Conservation (phyloP, 2,888 invertebrate species). For the Aphidoletes aphidimyza region DNA sequence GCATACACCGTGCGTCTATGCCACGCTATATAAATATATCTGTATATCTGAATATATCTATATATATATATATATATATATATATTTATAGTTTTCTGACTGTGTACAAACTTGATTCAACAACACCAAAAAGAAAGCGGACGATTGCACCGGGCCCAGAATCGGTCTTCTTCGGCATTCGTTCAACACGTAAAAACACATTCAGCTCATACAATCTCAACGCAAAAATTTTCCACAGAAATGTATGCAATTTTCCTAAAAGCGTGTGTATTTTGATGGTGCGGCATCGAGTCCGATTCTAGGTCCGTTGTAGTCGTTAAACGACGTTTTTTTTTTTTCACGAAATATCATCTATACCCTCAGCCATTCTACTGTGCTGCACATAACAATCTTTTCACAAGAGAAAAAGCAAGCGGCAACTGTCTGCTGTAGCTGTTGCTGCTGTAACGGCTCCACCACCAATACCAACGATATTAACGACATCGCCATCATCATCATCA, state of each 20-base stretch:
- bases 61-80: background rate
- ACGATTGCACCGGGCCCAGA: background rate
- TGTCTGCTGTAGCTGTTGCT: conserved; percentile 32
- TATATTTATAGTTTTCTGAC: conserved; percentile 32
- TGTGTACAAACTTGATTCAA: conserved; percentile 39
- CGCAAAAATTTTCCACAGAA: background rate
- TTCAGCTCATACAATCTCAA: too few relatives aligned
- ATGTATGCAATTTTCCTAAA: background rate
- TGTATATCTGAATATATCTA: background rate
- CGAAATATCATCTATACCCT: conserved; percentile 40
- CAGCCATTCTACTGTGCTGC: conserved; percentile 9
- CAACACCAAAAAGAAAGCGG: background rate
- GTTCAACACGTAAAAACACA: too few relatives aligned
- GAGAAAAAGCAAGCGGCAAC: conserved; percentile 46
- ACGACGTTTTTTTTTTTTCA: conserved; percentile 47
- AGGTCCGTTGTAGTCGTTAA: background rate
- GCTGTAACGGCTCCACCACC: conserved; percentile 47
- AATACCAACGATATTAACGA: conserved; percentile 53
- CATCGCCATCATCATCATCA: conserved; percentile 54
- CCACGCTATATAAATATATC: background rate
- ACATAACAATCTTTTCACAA: conserved; percentile 46
- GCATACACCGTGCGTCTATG: conserved; percentile 7
- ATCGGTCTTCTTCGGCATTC: background rate
- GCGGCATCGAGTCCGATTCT: background rate
- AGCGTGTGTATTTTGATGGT: background rate